Evolutionary conservation across 2,888 invertebrate genomes (phyloP), one percentile per base, ranked within the genome.

Genomic region (Taphrorychus bicolor): DNA sequence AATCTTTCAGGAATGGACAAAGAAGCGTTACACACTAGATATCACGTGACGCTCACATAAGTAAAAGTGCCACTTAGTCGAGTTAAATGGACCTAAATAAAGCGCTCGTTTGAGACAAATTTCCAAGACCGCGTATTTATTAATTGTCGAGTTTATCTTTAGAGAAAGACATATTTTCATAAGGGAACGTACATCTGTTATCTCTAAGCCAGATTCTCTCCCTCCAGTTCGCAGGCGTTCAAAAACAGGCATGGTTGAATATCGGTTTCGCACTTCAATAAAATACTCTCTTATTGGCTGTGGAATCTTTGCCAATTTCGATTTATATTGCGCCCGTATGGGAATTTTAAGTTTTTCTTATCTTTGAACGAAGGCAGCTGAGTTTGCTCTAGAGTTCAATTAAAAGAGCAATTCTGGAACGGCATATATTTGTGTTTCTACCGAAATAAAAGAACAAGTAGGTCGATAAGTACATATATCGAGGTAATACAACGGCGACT

Each of bases 1-100:
- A 61, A 61, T 66, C 66, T 57, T 66, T 59, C 11, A 18, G 32
- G 22, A 54, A 32, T 65, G 65, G 65, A 59, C 65, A 65, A 65
- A 65, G 57, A 52, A 64, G 18, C 51, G 58, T 58, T 58, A 64
- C 63, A 58, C 64, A 58, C 58, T 51, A 64, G 41, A 58, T 58
- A 52, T 58, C 63, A 63, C 57, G 57, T 63, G 63, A 41, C 57
- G 16, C 41, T 45, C 56, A 51, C 56, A 63, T 51, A 32, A 63
- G 51, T 57, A 63, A 51, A 57, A 57, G 57, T 63, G 45, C 54
- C 61, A 41, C 53, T 61, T 54, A 24, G 54, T 23, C 45, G 54
- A 16, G 54, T 54, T 61, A 54, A 63, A 57, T 49, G 16, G 49
- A 54, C 56, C 54, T 23, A 49, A 57, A 57, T 57, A 56, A 54